Conservation (phyloP, 2,888 invertebrate genomes). For the Polia nebulosa region DNA sequence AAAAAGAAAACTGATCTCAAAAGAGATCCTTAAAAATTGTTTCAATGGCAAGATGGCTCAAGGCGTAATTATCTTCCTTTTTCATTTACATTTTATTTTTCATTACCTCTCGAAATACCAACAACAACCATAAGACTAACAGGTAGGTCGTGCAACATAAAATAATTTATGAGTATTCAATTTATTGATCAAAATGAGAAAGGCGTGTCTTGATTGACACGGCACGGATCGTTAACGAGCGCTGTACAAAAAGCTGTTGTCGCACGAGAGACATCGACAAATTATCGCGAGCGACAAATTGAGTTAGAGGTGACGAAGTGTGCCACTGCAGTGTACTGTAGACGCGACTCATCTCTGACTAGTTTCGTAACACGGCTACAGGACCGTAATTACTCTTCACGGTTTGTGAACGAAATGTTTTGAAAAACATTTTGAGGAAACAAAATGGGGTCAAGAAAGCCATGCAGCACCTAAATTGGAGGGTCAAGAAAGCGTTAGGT, state of each 20-base stretch:
- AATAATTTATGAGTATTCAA: conserved; percentile 39
- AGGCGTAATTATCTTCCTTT: conserved; percentile 29
- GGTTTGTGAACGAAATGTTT: conserved; percentile 5
- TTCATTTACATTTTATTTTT: conserved; percentile 34
- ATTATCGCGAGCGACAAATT: conserved; percentile 76
- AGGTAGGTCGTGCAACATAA: conserved; percentile 11
- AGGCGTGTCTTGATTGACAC: conserved; percentile 66
- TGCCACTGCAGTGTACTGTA: conserved; percentile 38
- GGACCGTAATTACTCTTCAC: conserved; percentile 20
- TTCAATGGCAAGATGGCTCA: conserved; percentile 26
- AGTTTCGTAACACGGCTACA: conserved; percentile 46
- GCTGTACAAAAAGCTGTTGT: conserved; percentile 64
- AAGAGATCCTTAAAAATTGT: conserved; percentile 16
- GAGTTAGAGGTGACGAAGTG: conserved; percentile 72
- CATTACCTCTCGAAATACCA: conserved; percentile 20
- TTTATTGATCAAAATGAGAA: conserved; percentile 54
- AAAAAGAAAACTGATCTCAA: conserved; percentile 1
- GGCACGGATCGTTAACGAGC: conserved; percentile 65
- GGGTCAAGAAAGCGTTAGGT: background rate
- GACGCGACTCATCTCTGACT: conserved; percentile 44
- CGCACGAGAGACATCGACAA: conserved; percentile 72
- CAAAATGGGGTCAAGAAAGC: background rate
- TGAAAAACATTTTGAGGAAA: conserved; percentile 2
- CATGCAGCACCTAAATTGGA: background rate
- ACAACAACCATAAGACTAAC: background rate